Evolutionary conservation across 2,888 invertebrate genomes (phyloP).

Genomic region (Eupithecia subumbrata): DNA sequence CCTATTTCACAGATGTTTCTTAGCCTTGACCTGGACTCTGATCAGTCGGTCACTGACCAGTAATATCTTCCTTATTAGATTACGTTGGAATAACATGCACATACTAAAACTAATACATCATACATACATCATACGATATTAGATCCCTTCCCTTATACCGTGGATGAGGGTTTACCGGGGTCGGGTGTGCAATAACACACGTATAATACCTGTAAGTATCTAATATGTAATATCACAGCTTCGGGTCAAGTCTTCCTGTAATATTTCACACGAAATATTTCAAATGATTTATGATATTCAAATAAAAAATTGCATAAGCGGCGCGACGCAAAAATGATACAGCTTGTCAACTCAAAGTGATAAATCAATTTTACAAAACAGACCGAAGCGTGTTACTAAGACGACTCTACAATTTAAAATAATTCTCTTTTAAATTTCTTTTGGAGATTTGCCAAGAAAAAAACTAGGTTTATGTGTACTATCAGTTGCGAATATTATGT

Average conservation of each 20-base stretch:
- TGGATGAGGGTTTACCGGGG: slow-evolving; percentile 12
- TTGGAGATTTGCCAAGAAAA: slow-evolving; percentile 58
- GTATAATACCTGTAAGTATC: slow-evolving; percentile 3
- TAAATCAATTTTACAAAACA: slow-evolving; percentile 45
- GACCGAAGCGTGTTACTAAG: slow-evolving; percentile 41
- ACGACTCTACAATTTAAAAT: slow-evolving; percentile 52
- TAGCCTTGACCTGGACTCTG: slow-evolving; percentile 56
- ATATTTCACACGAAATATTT: slow-evolving; percentile 32
- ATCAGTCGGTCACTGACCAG: slow-evolving; percentile 51
- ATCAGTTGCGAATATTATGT: slow-evolving; percentile 41
- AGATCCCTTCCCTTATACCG: slow-evolving; percentile 11
- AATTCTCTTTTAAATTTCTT: slow-evolving; percentile 50
- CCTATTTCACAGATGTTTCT: slow-evolving; percentile 26
- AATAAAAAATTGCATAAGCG: slow-evolving; percentile 20
- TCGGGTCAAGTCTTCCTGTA: background rate
- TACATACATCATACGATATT: background rate
- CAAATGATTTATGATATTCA: slow-evolving; percentile 21
- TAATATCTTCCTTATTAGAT: slow-evolving; percentile 15
- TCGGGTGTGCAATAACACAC: slow-evolving; percentile 9
- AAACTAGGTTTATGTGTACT: slow-evolving; percentile 46
- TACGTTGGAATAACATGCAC: background rate
- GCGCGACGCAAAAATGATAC: slow-evolving; percentile 31
- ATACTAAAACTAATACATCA: background rate
- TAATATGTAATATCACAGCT: slow-evolving; percentile 7
- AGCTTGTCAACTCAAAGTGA: slow-evolving; percentile 39